phyloP scores from a whole-genome alignment of 2,888 invertebrate species.

The Linnaemya tessellans region DNA sequence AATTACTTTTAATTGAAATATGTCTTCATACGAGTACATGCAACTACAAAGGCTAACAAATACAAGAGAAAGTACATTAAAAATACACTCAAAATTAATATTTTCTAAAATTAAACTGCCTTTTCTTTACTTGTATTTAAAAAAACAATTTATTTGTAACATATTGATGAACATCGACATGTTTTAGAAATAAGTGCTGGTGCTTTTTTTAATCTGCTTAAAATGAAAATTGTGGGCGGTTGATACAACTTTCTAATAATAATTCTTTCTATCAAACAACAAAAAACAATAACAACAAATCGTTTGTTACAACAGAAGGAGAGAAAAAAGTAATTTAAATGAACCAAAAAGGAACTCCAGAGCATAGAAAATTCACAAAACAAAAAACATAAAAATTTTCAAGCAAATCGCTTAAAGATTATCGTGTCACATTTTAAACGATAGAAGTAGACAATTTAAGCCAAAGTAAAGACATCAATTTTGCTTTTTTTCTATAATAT shows the following conservation, averaged over 20 bases:
- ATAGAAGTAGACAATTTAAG: conserved; percentile 52
- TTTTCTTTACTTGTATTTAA: conserved; percentile 13
- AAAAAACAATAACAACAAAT: conserved; percentile 36
- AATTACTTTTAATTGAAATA: conserved; percentile 1
- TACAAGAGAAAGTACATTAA: conserved; percentile 45
- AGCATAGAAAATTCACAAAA: background rate
- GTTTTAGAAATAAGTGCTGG: conserved; percentile 23
- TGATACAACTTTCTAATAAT: conserved; percentile 71
- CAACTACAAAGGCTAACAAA: background rate
- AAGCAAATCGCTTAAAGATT: conserved; percentile 45
- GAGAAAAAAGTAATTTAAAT: conserved; percentile 29
- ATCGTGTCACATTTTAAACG: conserved; percentile 33
- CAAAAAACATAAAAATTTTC: conserved; percentile 26
- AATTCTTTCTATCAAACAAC: conserved; percentile 60
- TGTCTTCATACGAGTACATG: conserved; percentile 7
- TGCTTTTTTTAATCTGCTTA: conserved; percentile 12
- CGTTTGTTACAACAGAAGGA: conserved; percentile 18
- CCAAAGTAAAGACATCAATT: conserved; percentile 55
- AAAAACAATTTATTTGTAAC: conserved; percentile 35
- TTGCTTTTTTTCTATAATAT: conserved; percentile 9
- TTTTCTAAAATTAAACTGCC: conserved; percentile 7
- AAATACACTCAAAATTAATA: background rate
- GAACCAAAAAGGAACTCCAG: conserved; percentile 33
- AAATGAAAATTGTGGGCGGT: conserved; percentile 61
- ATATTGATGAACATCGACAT: conserved; percentile 60